Evolutionary conservation across 2,888 invertebrate species (phyloP).

Genomic region (Diplolepis rosae): DNA sequence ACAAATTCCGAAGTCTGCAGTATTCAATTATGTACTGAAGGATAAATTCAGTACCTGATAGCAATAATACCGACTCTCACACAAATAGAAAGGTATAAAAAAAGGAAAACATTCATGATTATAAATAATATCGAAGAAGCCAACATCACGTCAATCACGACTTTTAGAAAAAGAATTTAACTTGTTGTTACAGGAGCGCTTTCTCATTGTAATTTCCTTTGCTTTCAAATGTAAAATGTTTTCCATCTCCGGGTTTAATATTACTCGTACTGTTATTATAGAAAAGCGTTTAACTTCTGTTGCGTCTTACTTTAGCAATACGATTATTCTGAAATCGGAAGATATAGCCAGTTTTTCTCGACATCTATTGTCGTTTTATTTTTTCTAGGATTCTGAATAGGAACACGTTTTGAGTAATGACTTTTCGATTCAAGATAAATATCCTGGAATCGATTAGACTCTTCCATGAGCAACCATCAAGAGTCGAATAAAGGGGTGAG

Average conservation of each 20-base stretch:
- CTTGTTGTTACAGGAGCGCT: neutral
- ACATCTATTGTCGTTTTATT: neutral
- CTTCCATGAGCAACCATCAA: neutral
- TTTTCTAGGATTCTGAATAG: neutral
- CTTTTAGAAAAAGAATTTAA: too few relatives aligned
- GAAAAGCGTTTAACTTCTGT: neutral
- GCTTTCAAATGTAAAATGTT: neutral
- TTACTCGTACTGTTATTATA: neutral
- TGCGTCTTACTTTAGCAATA: neutral
- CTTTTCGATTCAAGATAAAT: neutral
- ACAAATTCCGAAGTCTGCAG: neutral
- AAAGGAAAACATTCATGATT: too few relatives aligned
- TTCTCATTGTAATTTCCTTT: neutral
- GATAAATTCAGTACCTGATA: too few relatives aligned
- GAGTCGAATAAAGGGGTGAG: neutral
- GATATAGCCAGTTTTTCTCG: neutral
- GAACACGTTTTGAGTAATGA: neutral
- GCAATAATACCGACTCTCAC: too few relatives aligned
- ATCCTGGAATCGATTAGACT: slow-evolving; percentile 1
- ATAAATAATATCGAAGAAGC: too few relatives aligned
- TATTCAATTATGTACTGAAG: too few relatives aligned
- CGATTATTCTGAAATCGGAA: neutral
- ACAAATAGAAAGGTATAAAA: too few relatives aligned
- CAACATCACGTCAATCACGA: too few relatives aligned
- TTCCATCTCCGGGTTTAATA: neutral